A percentile compares a stretch with the other conserved stretches of the same genome.
phyloP scores from a whole-genome alignment of 1,140 invertebrate genomes.

The Tetramorium alpestre region DNA sequence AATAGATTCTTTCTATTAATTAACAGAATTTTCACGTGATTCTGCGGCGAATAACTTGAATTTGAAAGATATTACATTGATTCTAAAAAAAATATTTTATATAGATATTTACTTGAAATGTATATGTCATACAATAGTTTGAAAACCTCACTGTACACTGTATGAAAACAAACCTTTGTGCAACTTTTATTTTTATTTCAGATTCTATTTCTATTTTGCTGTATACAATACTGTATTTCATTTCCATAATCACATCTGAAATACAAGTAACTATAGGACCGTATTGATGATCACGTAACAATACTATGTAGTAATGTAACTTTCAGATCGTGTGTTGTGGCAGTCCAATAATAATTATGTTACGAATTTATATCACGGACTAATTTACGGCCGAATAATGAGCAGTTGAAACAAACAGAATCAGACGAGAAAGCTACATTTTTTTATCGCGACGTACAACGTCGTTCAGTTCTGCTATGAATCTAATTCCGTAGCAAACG shows the following conservation, averaged over 20 bases:
- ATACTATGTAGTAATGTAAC: not conserved
- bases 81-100: not conserved
- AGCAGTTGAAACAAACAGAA: not conserved
- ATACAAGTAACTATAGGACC: not conserved
- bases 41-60: not conserved
- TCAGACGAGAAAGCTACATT: not conserved
- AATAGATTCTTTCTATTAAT: not conserved
- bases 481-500: not conserved
- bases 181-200: not conserved
- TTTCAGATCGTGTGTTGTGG: not conserved
- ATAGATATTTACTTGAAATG: not conserved
- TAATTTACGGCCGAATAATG: slow-evolving; percentile 17
- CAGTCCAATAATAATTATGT: not conserved
- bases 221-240: not conserved
- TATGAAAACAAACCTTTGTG: not conserved
- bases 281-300: not conserved
- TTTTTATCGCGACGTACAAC: not conserved
- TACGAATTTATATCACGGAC: not conserved
- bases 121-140: not conserved
- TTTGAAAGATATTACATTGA: not conserved
- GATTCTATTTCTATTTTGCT: not conserved
- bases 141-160: too few relatives aligned
- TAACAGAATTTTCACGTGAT: not conserved
- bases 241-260: not conserved
- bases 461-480: not conserved